These are phyloP conservation scores for Limenitis camilla DNA, from an alignment of 2,888 invertebrate genomes.

Conservation along the genomic window DNA sequence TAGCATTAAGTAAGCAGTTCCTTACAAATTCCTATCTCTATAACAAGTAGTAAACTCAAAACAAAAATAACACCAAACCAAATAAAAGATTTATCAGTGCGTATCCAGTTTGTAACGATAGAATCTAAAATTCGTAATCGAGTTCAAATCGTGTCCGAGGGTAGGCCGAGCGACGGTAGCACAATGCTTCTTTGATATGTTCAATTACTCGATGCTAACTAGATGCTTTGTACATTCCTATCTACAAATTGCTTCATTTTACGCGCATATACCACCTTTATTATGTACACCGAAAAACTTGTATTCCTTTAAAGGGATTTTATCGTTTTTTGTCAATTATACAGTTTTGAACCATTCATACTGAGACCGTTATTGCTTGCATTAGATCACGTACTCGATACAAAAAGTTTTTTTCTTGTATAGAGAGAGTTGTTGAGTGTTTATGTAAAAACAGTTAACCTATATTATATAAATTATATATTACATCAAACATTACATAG, in stretches of 20 bases:
- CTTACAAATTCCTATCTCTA: no score
- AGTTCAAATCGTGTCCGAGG: constrained; percentile 23
- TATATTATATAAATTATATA: background rate
- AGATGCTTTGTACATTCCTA: constrained; percentile 35
- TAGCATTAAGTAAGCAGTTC: no score
- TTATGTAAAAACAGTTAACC: background rate
- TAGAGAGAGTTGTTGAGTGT: background rate
- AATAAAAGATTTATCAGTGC: constrained; percentile 9
- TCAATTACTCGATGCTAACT: constrained; percentile 44
- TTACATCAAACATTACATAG: background rate
- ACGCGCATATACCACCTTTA: constrained; percentile 15
- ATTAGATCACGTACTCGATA: constrained; percentile 35
- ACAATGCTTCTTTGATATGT: constrained; percentile 32
- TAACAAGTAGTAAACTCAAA: no score
- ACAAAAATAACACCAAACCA: background rate
- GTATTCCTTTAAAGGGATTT: constrained; percentile 8
- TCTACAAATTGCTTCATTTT: constrained; percentile 25
- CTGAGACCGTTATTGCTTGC: constrained; percentile 37
- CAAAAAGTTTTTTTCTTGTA: constrained; percentile 29
- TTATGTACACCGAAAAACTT: constrained; percentile 10
- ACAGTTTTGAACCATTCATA: constrained; percentile 26
- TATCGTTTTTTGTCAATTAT: constrained; percentile 10
- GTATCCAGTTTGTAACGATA: constrained; percentile 10
- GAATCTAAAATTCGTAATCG: constrained; percentile 22
- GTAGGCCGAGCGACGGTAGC: constrained; percentile 23